phyloP scores from a whole-genome alignment of 2,888 invertebrate genomes.

The Acheta domesticus region DNA sequence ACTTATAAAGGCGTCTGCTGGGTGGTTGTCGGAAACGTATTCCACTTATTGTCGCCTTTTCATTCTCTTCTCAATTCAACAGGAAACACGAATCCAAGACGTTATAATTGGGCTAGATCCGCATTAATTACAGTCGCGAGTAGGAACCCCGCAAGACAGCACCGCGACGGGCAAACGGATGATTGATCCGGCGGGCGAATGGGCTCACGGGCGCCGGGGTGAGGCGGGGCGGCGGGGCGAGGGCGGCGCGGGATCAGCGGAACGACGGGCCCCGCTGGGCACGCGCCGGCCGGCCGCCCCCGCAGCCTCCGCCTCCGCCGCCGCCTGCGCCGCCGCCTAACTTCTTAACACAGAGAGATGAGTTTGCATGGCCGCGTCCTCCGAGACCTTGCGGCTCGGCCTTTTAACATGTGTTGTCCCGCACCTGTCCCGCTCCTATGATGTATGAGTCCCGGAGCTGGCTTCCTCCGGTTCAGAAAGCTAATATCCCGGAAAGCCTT shows the following conservation, averaged over 20 bases:
- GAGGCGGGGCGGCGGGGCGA: background rate
- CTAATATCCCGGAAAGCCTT: slow-evolving; percentile 35
- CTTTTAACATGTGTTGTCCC: slow-evolving; percentile 18
- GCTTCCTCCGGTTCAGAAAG: slow-evolving; percentile 24
- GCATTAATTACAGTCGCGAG: no score
- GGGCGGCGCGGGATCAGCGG: background rate
- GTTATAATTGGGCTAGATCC: no score
- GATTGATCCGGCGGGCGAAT: no score
- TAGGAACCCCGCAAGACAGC: no score
- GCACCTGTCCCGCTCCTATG: slow-evolving; percentile 20
- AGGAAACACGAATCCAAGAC: no score
- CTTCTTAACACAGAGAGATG: slow-evolving; percentile 25
- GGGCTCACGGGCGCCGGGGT: no score
- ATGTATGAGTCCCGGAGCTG: slow-evolving; percentile 24
- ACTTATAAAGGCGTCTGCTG: no score
- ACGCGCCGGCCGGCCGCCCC: background rate
- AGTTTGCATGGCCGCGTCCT: slow-evolving; percentile 24
- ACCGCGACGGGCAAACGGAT: no score
- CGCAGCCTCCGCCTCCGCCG: background rate
- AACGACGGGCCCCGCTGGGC: background rate
- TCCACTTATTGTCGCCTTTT: no score
- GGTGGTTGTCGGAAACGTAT: no score
- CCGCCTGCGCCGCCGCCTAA: slow-evolving; percentile 4
- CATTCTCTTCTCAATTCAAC: no score
- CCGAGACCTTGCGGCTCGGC: background rate